Evolutionary conservation across 2,113 vertebrate species (phyloP), one percentile per base, ranked within the genome.

Genomic region (Misgurnus anguillicaudatus): DNA sequence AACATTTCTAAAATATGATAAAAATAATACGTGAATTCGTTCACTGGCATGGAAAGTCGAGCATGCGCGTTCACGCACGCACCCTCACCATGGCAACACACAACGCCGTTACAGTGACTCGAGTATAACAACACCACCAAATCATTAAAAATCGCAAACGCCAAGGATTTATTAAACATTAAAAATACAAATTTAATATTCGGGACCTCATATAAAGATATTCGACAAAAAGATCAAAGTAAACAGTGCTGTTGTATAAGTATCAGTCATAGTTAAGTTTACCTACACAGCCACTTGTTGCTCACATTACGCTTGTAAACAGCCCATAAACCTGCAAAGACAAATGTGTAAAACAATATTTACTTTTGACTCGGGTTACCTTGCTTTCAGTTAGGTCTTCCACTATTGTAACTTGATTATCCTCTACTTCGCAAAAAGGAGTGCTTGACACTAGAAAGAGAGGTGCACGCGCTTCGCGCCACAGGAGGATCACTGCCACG

Each of bases 71-170:
- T 85, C 90, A 84, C 84, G 83, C 36, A 41, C 17, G 83, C 36
- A 41, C 17, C 63, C 79, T 94, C 67, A 77, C 91, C 86, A 92
- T 91, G 88, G 91, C 57, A 71, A 81, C 83, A 47, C 21, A 51
- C 19, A 58, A 55, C 78, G 67, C 82, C 4, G 78, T 45, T 17
- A 19, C n/a, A 72, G 57, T 38, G 14, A 21, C n/a, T 72, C 38
- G 24, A 69, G n/a, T 13, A 14, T n/a, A 42, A 62, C 42, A 85
- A 78, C 10, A n/a, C n/a, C 53, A 89, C 88, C 84, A 90, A 89
- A 89, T 75, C 77, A 47, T 36, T 9, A 21, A 58, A 11, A 13
- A 58, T 55, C 53, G 14, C n/a, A 51, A 5, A 5, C 13, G 4
- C 16, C 13, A 1, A 14, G 13, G 48, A 51, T 16, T 51, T 51